A percentile compares a stretch with the other conserved stretches of the same genome.
phyloP scores from a whole-genome alignment of 2,797 vertebrate genomes.

The Pteropus rufus region DNA sequence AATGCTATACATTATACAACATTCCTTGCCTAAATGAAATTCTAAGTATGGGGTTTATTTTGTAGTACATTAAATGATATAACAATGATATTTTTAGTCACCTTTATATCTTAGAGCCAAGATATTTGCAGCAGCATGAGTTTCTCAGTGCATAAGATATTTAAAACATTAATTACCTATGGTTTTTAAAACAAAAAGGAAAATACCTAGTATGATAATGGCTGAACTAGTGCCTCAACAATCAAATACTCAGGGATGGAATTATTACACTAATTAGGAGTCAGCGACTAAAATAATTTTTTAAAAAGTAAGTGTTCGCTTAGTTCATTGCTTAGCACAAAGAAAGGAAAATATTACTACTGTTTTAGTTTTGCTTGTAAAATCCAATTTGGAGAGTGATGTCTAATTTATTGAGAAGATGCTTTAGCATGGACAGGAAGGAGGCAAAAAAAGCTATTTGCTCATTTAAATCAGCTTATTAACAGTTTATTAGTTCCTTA shows the following conservation, averaged over 20 bases:
- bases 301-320: neutral
- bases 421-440: neutral
- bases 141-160: neutral
- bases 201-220: neutral
- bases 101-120: neutral
- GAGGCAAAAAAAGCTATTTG: neutral
- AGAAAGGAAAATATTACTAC: neutral
- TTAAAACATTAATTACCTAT: conserved; percentile 12
- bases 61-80: neutral
- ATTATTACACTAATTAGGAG: conserved; percentile 11
- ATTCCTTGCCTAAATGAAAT: conserved; percentile 6
- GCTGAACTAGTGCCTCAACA: neutral
- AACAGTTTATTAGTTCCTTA: neutral
- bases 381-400: conserved; percentile 40
- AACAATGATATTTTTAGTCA: neutral
- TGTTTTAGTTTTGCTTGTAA: neutral
- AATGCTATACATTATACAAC: neutral
- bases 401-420: neutral
- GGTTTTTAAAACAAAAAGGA: conserved; percentile 28
- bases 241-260: neutral
- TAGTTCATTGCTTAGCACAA: neutral
- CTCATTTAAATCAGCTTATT: neutral
- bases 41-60: neutral
- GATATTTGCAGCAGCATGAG: neutral
- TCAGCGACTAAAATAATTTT: neutral